Conservation (phyloP, 2,113 vertebrate genomes). For the Camelus bactrianus region DNA sequence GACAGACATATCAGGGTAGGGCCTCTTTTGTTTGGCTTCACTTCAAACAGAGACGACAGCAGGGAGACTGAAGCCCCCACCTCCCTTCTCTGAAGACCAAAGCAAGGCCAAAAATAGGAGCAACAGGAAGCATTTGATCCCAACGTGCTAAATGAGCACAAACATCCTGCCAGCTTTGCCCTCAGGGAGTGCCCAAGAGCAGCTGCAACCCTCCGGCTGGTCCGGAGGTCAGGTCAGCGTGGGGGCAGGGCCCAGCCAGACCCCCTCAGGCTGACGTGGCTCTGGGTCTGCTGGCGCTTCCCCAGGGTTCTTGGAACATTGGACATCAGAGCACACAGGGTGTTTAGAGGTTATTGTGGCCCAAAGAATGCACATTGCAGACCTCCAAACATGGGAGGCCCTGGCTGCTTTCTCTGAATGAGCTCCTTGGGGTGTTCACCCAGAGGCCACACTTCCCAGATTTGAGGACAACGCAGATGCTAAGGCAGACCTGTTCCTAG, state of each 20-base stretch:
- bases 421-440: too few species aligned
- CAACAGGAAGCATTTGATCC: conserved; percentile 79
- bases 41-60: conserved; percentile 76
- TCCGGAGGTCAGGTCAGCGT: conserved; percentile 35
- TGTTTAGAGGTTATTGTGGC: neutral
- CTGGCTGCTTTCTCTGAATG: too few species aligned
- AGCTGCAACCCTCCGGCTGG: neutral
- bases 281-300: neutral
- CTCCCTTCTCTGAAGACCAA: conserved; percentile 76
- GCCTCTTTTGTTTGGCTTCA: conserved; percentile 66
- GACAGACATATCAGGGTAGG: neutral
- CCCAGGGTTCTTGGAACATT: neutral
- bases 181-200: conserved; percentile 29
- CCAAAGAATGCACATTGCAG: neutral
- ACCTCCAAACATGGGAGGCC: neutral
- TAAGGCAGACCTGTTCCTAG: neutral
- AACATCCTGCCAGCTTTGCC: conserved; percentile 74
- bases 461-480: neutral
- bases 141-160: conserved; percentile 61
- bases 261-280: neutral
- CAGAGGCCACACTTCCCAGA: neutral
- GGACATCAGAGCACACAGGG: neutral
- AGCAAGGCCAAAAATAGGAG: conserved; percentile 78
- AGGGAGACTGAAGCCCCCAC: conserved; percentile 65
- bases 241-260: neutral